Evolutionary conservation across 2,888 invertebrate genomes (phyloP), one percentile per base, ranked within the genome.

Genomic region (Chydorus sphaericus): DNA sequence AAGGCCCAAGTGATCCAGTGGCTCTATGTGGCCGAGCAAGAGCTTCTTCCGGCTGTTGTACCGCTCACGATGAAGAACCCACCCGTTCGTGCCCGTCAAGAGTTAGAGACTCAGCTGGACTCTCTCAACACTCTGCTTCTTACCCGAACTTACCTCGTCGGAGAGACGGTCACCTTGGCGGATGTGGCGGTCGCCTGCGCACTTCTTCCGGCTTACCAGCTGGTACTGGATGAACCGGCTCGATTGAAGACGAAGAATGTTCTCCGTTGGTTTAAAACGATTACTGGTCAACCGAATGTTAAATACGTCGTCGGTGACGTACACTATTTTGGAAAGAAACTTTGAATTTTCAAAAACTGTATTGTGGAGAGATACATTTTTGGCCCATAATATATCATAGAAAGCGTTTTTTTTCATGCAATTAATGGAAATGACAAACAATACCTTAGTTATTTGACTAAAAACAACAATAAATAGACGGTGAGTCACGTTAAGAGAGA

Each of bases 221-320:
- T 65, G 48, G 63, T 64, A 28, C 61, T 71, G 18, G 65, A 67
- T 59, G 49, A 60, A 2, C 57, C 61, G 18, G 58, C 54, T 5
- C 65, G 66, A 57, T 63, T 64, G 48, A 63, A 63, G n/a, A 67
- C 66, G 56, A 56, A 59, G 16, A 69, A 70, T 60, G 60, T 71
- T 5, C 67, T 64, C 14, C 67, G 71, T 55, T 74, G 73, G 73
- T 71, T 71, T 61, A 62, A 63, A 49, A 73, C 71, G 7, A 63
- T 73, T 54, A 58, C 69, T 10, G 67, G 72, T 60, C 70, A 71
- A 54, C 63, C 68, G 8, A 60, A 66, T 56, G 66, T 70, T 30
- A 62, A 60, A 52, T 59, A 55, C 14, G 59, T 68, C 20, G 58
- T 69, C 31, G 63, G 64, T 54, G 57, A 50, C 26, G 26, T 61